Conservation (phyloP, 2,113 vertebrate genomes). For the Marmota flaviventris region DNA sequence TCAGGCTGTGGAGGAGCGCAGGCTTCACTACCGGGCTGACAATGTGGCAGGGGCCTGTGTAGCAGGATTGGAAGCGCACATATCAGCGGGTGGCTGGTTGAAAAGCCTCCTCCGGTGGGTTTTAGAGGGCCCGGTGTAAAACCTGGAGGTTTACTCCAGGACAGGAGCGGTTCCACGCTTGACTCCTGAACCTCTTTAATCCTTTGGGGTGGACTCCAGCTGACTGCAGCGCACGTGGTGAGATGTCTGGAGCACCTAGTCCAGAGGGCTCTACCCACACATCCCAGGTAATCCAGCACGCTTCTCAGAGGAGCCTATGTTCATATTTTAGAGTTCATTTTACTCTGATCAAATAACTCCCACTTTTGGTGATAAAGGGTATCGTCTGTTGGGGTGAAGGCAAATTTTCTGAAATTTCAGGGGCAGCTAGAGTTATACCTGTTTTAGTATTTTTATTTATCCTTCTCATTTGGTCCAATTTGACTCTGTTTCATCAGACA, state of each 20-base stretch:
- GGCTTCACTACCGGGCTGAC: background rate
- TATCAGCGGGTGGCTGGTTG: fast-evolving
- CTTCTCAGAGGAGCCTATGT: background rate
- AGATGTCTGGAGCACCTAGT: background rate
- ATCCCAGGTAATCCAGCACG: background rate
- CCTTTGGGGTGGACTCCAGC: background rate
- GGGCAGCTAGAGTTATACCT: fast-evolving
- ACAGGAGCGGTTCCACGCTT: background rate
- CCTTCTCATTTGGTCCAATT: background rate
- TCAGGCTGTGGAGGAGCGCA: background rate
- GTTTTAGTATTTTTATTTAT: background rate
- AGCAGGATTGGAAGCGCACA: background rate
- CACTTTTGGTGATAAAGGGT: background rate
- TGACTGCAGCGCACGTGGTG: fast-evolving
- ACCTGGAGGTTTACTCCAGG: background rate
- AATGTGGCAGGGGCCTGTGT: too few relatives aligned
- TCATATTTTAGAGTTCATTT: background rate
- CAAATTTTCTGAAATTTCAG: background rate
- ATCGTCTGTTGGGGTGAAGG: background rate
- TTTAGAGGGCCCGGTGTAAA: background rate
- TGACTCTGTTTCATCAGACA: background rate
- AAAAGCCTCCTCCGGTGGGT: background rate
- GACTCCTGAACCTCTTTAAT: background rate
- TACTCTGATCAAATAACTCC: background rate
- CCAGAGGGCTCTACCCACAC: fast-evolving